phyloP scores from a whole-genome alignment of 2,113 vertebrate species.

The Ursus arctos region DNA sequence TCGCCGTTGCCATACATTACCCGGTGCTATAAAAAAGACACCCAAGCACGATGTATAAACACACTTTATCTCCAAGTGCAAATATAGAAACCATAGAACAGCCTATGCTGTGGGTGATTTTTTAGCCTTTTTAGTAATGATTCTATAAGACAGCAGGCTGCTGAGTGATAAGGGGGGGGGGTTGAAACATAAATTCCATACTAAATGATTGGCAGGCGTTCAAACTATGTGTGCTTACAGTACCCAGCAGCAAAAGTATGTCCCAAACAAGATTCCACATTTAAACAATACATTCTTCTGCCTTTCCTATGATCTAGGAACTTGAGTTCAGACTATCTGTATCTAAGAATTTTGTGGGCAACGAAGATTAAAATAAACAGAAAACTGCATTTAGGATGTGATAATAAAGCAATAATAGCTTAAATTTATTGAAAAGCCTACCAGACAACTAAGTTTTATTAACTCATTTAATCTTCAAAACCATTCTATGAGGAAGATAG shows the following conservation, averaged over 20 bases:
- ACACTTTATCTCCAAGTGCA: conserved; percentile 59
- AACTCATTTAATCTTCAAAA: conserved; percentile 20
- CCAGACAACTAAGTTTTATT: background rate
- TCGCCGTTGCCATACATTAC: conserved; percentile 5
- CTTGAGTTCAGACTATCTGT: conserved; percentile 34
- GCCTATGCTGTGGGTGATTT: conserved; percentile 33
- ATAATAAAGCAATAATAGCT: background rate
- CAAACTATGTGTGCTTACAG: conserved; percentile 52
- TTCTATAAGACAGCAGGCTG: conserved; percentile 65
- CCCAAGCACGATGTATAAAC: conserved; percentile 37
- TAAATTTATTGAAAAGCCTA: conserved; percentile 31
- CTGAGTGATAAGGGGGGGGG: conserved; percentile 54
- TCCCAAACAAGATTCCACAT: conserved; percentile 61
- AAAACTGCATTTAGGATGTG: background rate
- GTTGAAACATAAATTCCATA: conserved; percentile 66
- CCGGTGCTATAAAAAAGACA: background rate
- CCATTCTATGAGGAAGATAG: background rate
- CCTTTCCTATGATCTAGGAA: conserved; percentile 30
- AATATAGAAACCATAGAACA: conserved; percentile 71
- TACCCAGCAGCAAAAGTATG: conserved; percentile 53
- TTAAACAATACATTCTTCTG: conserved; percentile 65
- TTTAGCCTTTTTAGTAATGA: conserved; percentile 51
- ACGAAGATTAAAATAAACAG: conserved; percentile 60
- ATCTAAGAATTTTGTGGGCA: conserved; percentile 55
- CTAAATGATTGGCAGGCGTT: conserved; percentile 66